Conservation (phyloP, 1,140 invertebrate species). For the Drosophila tani region DNA sequence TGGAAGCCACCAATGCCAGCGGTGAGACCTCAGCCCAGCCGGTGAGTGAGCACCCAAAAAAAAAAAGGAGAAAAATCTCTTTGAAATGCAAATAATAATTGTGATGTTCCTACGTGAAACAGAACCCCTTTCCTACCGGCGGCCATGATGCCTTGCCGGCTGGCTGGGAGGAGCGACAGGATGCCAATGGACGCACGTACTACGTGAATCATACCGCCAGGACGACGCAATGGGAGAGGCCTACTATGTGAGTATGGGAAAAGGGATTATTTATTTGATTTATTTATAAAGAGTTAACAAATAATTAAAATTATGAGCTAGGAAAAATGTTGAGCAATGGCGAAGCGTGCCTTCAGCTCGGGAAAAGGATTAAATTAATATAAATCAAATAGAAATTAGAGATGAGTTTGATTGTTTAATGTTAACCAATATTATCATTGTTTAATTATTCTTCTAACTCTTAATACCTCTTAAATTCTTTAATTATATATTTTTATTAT, state of each 20-base stretch:
- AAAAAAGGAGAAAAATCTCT: background rate
- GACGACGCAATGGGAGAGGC: slow-evolving; percentile 98
- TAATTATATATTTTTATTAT: too few species aligned
- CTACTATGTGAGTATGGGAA: slow-evolving; percentile 88
- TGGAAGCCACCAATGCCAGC: slow-evolving; percentile 65
- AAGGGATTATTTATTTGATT: too few species aligned
- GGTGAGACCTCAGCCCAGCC: slow-evolving; percentile 62
- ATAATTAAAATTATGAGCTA: too few species aligned
- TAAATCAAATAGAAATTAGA: too few species aligned
- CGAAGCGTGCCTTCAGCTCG: too few species aligned
- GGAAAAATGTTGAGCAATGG: too few species aligned
- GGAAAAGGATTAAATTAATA: too few species aligned
- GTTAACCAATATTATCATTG: too few species aligned
- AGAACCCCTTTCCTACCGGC: slow-evolving; percentile 73
- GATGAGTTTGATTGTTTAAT: background rate
- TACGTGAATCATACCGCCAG: slow-evolving; percentile 98
- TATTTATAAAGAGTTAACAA: too few species aligned
- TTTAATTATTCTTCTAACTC: too few species aligned
- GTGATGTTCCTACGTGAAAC: background rate
- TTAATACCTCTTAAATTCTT: too few species aligned
- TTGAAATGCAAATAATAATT: slow-evolving; percentile 28
- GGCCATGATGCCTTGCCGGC: slow-evolving; percentile 89
- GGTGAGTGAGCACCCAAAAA: slow-evolving; percentile 23
- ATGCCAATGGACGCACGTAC: slow-evolving; percentile 98
- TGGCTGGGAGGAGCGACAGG: slow-evolving; percentile 98